These are phyloP conservation scores for Steinernema feltiae DNA, from an alignment of 1,140 invertebrate species.

Conservation along the genomic window DNA sequence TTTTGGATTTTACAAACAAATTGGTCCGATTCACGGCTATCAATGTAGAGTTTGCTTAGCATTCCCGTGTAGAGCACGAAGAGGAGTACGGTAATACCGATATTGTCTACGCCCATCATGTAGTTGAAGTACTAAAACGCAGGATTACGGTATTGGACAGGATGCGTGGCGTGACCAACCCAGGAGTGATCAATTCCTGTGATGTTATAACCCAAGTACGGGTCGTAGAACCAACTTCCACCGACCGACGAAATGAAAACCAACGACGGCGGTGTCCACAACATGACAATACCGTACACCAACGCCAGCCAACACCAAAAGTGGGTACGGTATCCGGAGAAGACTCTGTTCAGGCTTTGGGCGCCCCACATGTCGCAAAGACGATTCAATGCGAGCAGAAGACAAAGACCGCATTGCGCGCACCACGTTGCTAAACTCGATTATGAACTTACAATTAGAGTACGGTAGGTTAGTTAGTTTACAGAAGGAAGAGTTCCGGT, in stretches of 20 bases:
- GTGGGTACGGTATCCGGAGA: neutral
- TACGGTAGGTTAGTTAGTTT: neutral
- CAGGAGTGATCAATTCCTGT: neutral
- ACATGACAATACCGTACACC: neutral
- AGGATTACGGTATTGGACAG: neutral
- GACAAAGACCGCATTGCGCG: neutral
- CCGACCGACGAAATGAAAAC: neutral
- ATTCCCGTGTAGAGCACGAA: neutral
- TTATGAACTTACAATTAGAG: neutral
- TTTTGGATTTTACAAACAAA: neutral
- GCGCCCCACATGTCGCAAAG: neutral
- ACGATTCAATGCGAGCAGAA: neutral
- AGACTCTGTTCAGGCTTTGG: neutral
- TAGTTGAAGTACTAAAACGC: neutral
- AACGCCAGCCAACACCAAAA: neutral
- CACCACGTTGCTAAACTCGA: neutral
- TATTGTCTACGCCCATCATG: constrained; percentile 3
- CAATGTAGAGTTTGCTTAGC: neutral
- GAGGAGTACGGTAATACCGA: neutral
- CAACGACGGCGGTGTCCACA: neutral
- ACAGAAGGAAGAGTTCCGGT: neutral
- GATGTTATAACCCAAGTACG: neutral
- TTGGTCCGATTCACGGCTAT: neutral
- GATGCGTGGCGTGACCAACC: neutral
- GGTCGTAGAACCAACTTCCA: neutral